Evolutionary conservation across 2,113 vertebrate genomes (phyloP), one percentile per base, ranked within the genome.

Genomic region (Bubo bubo): DNA sequence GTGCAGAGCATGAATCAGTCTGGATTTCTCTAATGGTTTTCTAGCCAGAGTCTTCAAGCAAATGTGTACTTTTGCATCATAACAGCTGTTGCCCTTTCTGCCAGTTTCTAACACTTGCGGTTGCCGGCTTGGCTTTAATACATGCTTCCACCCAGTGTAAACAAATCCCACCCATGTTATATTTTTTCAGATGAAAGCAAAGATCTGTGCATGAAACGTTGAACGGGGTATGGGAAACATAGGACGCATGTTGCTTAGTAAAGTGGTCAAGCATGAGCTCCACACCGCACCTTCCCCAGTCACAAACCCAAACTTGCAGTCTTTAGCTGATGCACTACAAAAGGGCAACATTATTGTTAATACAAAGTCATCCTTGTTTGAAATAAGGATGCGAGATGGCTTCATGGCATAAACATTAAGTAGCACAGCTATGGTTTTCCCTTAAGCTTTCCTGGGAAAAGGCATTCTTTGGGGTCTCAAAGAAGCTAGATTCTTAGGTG

Each of bases 231-330:
- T 79, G 96, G 93, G 88, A 43, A 79, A 79, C 3, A 66, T 94
- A 72, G 97, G 97, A 47, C 72, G 88, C 1, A 17, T 88, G 93
- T 96, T 93, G 96, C 96, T 93, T 82, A 81, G 77, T 60, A 87
- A 83, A 79, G 72, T 39, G 96, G 76, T 85, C 86, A 92, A 34
- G 91, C 2, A 12, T 76, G 94, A 95, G 82, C 93, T 73, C 91
- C 86, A 43, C 86, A 32, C 68, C 4, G 0, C 91, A 3, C 66
- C 53, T 12, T 15, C 49, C 81, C 77, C 52, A 59, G 67, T 79
- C 96, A 79, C 85, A 70, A 71, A 85, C 28, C 39, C 90, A 23
- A n/a, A 23, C 60, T 34, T 15, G 4, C 5, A 8, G 53, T 7
- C 66, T 76, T 82, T n/a, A 59, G 70, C 32, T 83, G 79, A n/a